phyloP scores from a whole-genome alignment of 2,888 invertebrate species.

The Volucella inanis region DNA sequence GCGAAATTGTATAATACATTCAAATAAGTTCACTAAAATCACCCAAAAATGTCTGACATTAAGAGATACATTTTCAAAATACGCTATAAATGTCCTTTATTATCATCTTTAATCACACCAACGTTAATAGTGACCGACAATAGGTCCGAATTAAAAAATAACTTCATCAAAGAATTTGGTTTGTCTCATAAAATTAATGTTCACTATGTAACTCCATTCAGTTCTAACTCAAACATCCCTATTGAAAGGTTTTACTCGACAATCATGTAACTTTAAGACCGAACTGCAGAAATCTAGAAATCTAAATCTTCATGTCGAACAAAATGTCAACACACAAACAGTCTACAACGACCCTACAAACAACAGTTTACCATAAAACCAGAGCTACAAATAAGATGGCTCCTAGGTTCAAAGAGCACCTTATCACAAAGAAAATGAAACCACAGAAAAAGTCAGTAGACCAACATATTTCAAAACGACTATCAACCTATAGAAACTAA shows the following conservation, averaged over 20 bases:
- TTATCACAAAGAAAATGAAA: conserved; percentile 5
- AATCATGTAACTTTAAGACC: conserved; percentile 41
- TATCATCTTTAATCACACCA: conserved; percentile 24
- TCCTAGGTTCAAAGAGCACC: conserved; percentile 28
- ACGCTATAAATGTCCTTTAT: conserved; percentile 21
- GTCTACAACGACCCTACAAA: too few relatives aligned
- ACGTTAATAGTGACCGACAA: conserved; percentile 39
- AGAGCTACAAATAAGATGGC: neutral
- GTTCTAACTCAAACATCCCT: conserved; percentile 23
- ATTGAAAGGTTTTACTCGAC: conserved; percentile 40
- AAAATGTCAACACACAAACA: too few relatives aligned
- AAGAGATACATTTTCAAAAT: too few relatives aligned
- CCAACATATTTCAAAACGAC: neutral
- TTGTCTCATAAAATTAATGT: conserved; percentile 32
- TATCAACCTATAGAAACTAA: neutral
- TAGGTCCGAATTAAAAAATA: conserved; percentile 43
- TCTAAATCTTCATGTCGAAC: too few relatives aligned
- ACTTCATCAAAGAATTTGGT: conserved; percentile 16
- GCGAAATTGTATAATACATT: conserved; percentile 52
- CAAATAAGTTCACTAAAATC: neutral
- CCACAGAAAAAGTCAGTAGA: too few relatives aligned
- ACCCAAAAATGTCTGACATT: too few relatives aligned
- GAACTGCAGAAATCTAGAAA: too few relatives aligned
- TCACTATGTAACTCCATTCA: conserved; percentile 23
- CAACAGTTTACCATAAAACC: conserved; percentile 8